Evolutionary conservation across 92 coral and sea anemone species (phyloP), one percentile per base, ranked within the genome.

Genomic region (Phenganax marumi): DNA sequence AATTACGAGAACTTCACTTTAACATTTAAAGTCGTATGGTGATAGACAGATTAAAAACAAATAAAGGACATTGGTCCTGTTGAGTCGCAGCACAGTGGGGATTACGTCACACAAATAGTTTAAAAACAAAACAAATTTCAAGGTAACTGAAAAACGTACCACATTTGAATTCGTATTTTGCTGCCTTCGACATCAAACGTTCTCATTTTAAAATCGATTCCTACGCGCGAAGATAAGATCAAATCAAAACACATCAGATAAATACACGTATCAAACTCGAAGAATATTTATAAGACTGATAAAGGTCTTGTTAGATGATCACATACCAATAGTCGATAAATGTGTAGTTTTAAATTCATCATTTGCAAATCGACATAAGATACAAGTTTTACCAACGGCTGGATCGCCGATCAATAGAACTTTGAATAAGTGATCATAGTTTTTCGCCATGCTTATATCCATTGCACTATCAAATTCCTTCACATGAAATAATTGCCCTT

Each of bases 121-220:
- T 1, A 33, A 33, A 33, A 33, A 33, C 5, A 33, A 33, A 33
- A 33, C 43, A 33, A 1, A 33, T 33, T 33, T 33, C 43, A 33
- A 33, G 43, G 43, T 33, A 5, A 1, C 43, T 33, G 2, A 5
- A 33, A 33, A 33, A 82, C 98, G 86, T 50, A 95, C 98, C 98
- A 95, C 98, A 95, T 95, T 71, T 95, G 98, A 22, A 95, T 85
- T 66, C 98, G 85, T 6, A 95, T 95, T 71, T 92, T 87, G 70
- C 92, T 92, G 23, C 98, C 98, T 84, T 92, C 98, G 26, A 95
- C 92, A 26, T 92, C 76, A n/a, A 95, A 82, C 54, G 98, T 95
- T 84, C 93, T 95, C 98, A 95, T 95, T 79, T 95, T 95, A 79
- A 95, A 95, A 84, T 95, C 98, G 51, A 95, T 95, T 22, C 98